phyloP scores from a whole-genome alignment of 2,888 invertebrate species.

The Ectemnius cavifrons region DNA sequence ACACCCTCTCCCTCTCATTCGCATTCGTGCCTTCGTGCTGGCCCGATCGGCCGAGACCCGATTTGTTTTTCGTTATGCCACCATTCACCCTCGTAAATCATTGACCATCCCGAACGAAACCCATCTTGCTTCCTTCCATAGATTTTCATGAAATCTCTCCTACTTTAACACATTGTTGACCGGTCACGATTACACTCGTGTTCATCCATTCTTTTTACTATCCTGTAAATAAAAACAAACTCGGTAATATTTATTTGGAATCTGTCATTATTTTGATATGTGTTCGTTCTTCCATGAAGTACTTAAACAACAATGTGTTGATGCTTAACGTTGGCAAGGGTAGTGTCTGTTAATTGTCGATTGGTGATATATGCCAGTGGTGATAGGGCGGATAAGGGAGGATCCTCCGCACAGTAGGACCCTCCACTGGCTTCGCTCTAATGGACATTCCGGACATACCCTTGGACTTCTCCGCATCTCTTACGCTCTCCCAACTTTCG shows the following conservation, averaged over 20 bases:
- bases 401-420: background rate
- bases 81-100: background rate
- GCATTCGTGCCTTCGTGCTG: constrained; percentile 8
- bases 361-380: constrained; percentile 34
- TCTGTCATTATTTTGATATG: no score
- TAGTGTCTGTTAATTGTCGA: constrained; percentile 29
- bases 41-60: constrained; percentile 24
- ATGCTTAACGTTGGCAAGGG: no score
- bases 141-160: constrained; percentile 6
- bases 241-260: no score
- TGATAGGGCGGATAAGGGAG: constrained; percentile 38
- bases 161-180: background rate
- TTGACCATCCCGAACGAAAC: background rate
- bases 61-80: constrained; percentile 21
- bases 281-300: no score
- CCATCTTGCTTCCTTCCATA: background rate
- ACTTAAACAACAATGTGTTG: no score
- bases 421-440: constrained; percentile 41
- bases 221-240: no score
- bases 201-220: no score
- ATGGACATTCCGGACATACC: constrained; percentile 61
- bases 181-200: no score
- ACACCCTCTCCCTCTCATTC: constrained; percentile 15
- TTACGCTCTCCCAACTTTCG: background rate
- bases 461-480: background rate